Evolutionary conservation across 2,797 vertebrate genomes (phyloP).

Genomic region (Aselliscus stoliczkanus): DNA sequence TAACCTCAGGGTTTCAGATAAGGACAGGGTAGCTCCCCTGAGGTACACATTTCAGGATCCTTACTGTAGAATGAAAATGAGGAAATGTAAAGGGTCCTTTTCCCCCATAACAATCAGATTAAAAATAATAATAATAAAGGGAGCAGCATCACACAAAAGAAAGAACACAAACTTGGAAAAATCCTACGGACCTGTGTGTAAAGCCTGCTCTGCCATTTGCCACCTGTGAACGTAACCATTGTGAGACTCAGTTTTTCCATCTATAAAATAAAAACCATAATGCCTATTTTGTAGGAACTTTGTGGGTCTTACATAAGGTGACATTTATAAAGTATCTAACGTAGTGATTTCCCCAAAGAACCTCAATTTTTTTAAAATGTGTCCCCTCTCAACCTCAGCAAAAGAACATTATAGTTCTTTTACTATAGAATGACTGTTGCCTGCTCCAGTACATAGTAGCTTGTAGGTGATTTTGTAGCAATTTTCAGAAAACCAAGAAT

Average conservation of each 20-base stretch:
- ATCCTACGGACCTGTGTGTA: background rate
- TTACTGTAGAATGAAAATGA: background rate
- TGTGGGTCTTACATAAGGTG: background rate
- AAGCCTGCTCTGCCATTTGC: background rate
- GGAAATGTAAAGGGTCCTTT: background rate
- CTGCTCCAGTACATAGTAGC: background rate
- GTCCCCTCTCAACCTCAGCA: background rate
- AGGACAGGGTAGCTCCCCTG: background rate
- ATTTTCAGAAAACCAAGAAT: slow-evolving; percentile 36
- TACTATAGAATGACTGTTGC: background rate
- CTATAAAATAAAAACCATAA: background rate
- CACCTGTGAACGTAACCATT: background rate
- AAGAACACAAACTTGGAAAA: background rate
- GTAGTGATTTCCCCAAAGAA: background rate
- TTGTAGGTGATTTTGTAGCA: background rate
- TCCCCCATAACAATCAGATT: background rate
- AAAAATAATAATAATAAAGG: background rate
- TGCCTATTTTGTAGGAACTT: background rate
- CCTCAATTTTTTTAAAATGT: background rate
- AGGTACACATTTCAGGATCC: background rate
- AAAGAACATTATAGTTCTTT: background rate
- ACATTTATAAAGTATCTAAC: background rate
- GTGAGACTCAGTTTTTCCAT: background rate
- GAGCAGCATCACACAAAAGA: background rate
- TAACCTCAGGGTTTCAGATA: background rate